phyloP scores from a whole-genome alignment of 2,888 invertebrate species.

The Eupithecia vulgata region DNA sequence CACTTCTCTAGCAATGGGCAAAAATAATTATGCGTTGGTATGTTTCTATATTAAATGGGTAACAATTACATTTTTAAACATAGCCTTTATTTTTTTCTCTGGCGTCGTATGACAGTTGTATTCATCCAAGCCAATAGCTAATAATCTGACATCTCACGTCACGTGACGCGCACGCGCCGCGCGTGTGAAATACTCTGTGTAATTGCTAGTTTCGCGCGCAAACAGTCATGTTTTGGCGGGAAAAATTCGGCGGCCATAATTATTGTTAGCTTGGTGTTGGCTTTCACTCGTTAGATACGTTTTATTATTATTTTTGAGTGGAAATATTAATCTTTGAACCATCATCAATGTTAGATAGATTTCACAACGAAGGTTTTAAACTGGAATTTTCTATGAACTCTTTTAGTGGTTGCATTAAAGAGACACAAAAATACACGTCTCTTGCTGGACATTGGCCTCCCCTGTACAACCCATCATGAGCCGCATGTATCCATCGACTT shows the following conservation, averaged over 20 bases:
- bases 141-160: conserved; percentile 26
- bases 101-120: not conserved
- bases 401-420: no score
- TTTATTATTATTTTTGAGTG: not conserved
- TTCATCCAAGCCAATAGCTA: conserved; percentile 4
- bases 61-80: not conserved
- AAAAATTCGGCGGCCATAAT: conserved; percentile 6
- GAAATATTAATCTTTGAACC: not conserved
- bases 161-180: conserved; percentile 32
- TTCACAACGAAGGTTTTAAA: no score
- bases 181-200: conserved; percentile 33
- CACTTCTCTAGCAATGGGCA: no score
- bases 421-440: no score
- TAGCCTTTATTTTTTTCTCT: conserved; percentile 3
- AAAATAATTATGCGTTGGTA: not conserved
- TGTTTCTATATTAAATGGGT: not conserved
- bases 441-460: no score
- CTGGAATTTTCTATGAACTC: no score
- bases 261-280: not conserved
- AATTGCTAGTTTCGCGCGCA: conserved; percentile 29
- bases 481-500: no score
- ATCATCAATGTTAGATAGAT: no score
- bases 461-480: no score
- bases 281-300: not conserved
- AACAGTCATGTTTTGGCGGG: conserved; percentile 11